Conservation (phyloP, 1,140 invertebrate genomes). For the Drosophila lacteicornis region DNA sequence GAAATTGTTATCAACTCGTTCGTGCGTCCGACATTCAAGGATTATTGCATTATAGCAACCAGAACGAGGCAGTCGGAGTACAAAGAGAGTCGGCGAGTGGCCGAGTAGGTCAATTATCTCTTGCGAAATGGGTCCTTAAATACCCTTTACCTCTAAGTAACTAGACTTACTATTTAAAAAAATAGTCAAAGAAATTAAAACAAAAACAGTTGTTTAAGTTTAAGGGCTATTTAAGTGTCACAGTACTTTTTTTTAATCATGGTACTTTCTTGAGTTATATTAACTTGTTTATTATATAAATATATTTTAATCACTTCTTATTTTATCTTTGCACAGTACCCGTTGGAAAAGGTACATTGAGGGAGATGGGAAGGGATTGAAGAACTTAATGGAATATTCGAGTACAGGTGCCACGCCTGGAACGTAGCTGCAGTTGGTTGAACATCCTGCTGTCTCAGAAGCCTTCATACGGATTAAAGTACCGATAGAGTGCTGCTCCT, state of each 20-base stretch:
- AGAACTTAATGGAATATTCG: slow-evolving; percentile 54
- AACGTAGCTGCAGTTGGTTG: slow-evolving; percentile 32
- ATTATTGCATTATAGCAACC: slow-evolving; percentile 76
- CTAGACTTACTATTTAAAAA: no score
- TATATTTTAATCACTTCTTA: no score
- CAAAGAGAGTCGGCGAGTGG: slow-evolving; percentile 9
- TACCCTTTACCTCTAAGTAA: slow-evolving; percentile 2
- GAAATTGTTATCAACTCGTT: slow-evolving; percentile 83
- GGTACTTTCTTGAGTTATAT: background rate
- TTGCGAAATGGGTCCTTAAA: slow-evolving; percentile 5
- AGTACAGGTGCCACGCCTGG: slow-evolving; percentile 42
- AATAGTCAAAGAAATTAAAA: no score
- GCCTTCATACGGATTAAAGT: slow-evolving; percentile 41
- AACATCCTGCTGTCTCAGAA: slow-evolving; percentile 25
- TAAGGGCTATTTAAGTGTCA: no score
- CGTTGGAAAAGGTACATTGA: background rate
- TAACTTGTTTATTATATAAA: background rate
- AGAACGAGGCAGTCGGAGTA: slow-evolving; percentile 24
- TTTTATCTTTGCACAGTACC: background rate
- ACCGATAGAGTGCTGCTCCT: slow-evolving; percentile 28
- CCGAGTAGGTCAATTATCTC: slow-evolving; percentile 6
- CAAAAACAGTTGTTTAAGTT: no score
- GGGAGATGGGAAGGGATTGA: background rate
- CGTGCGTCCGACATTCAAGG: slow-evolving; percentile 76
- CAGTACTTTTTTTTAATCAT: no score